Evolutionary conservation across 2,888 invertebrate species (phyloP).

Genomic region (Carabus problematicus): DNA sequence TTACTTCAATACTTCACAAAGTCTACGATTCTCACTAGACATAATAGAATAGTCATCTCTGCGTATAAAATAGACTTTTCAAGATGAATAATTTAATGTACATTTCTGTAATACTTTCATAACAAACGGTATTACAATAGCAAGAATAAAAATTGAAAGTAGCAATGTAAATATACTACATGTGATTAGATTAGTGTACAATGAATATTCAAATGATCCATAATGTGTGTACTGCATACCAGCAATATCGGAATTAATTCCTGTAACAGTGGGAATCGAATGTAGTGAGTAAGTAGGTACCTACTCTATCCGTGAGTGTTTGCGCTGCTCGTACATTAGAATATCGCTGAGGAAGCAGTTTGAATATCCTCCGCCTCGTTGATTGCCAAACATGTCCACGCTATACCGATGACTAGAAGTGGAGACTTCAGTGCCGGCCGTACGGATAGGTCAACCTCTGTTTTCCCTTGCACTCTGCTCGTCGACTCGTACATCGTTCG

Average conservation of each 20-base stretch:
- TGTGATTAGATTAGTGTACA: no score
- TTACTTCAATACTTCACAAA: background rate
- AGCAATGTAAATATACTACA: no score
- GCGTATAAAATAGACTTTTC: no score
- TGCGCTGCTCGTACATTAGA: slow-evolving; percentile 31
- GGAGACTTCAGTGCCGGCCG: slow-evolving; percentile 1
- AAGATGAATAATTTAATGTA: no score
- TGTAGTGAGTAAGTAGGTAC: slow-evolving; percentile 17
- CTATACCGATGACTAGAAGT: background rate
- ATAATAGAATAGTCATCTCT: no score
- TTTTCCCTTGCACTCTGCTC: background rate
- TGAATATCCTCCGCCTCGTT: slow-evolving; percentile 9
- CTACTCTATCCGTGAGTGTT: slow-evolving; percentile 19
- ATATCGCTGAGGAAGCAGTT: slow-evolving; percentile 30
- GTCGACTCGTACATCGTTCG: background rate
- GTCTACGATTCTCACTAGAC: no score
- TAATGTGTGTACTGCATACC: no score
- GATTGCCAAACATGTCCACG: slow-evolving; percentile 26
- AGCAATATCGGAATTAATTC: no score
- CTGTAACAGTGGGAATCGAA: slow-evolving; percentile 13
- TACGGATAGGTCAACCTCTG: background rate
- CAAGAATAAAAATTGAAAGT: no score
- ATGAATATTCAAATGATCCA: no score
- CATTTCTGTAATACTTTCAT: no score
- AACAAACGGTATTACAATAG: no score